These are phyloP conservation scores for Mactromeris polynyma DNA, from an alignment of 2,888 invertebrate genomes.

Conservation along the genomic window DNA sequence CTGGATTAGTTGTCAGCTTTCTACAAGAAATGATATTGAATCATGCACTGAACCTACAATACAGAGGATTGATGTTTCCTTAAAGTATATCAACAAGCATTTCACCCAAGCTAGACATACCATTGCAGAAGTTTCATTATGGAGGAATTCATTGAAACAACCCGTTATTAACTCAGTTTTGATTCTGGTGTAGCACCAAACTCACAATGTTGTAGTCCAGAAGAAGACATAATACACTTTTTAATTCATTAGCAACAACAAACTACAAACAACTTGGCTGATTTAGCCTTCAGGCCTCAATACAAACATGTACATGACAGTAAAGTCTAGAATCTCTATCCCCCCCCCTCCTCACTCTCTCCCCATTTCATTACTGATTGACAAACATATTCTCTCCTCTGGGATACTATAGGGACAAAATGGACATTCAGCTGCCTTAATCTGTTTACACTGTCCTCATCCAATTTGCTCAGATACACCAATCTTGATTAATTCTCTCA, in stretches of 20 bases:
- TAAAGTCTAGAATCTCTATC: not conserved
- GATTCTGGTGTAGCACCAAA: too few relatives aligned
- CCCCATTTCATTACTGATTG: slow-evolving; percentile 20
- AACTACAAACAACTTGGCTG: not conserved
- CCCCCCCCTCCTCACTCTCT: too few relatives aligned
- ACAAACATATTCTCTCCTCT: not conserved
- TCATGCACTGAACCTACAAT: too few relatives aligned
- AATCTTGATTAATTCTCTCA: slow-evolving; percentile 56
- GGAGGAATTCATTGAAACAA: too few relatives aligned
- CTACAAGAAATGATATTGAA: too few relatives aligned
- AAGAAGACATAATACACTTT: not conserved
- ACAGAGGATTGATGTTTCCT: not conserved
- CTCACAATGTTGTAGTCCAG: too few relatives aligned
- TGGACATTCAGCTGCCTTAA: slow-evolving; percentile 30
- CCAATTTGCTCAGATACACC: slow-evolving; percentile 39
- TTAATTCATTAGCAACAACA: not conserved
- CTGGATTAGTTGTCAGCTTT: too few relatives aligned
- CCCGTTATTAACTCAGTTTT: too few relatives aligned
- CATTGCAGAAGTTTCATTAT: too few relatives aligned
- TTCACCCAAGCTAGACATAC: too few relatives aligned
- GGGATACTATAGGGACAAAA: slow-evolving; percentile 11
- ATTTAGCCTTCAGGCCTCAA: not conserved
- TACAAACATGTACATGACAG: not conserved
- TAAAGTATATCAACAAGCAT: too few relatives aligned
- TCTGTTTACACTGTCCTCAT: slow-evolving; percentile 48